Evolutionary conservation across 2,797 vertebrate genomes (phyloP).

Genomic region (Gouania willdenowi): DNA sequence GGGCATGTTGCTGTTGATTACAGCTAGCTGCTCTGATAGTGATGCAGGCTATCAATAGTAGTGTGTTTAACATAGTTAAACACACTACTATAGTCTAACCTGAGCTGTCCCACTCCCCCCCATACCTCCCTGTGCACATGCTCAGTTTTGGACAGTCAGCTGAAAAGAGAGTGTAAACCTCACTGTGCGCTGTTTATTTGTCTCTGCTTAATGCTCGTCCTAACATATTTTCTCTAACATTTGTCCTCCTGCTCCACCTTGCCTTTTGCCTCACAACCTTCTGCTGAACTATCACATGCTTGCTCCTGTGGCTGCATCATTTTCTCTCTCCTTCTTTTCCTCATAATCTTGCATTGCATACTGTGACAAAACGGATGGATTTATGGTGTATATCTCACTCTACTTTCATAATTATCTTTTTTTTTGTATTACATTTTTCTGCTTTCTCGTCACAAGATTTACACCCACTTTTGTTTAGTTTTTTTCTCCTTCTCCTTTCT

Average conservation of each 20-base stretch:
- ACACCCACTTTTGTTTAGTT: constrained; percentile 8
- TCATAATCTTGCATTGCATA: constrained; percentile 7
- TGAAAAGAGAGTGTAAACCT: constrained; percentile 64
- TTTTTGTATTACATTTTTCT: constrained; percentile 11
- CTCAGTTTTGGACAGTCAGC: constrained; percentile 67
- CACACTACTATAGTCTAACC: constrained; percentile 36
- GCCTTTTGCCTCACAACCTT: constrained; percentile 24
- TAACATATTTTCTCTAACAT: constrained; percentile 46
- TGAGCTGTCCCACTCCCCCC: constrained; percentile 50
- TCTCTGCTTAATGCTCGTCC: constrained; percentile 62
- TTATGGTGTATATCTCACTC: constrained; percentile 33
- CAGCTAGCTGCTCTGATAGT: constrained; percentile 17
- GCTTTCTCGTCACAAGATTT: constrained; percentile 14
- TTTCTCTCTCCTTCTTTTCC: background rate
- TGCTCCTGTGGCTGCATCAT: constrained; percentile 31
- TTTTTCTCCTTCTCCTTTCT: constrained; percentile 19
- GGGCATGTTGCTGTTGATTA: constrained; percentile 26
- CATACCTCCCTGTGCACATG: constrained; percentile 24
- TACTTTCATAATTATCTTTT: constrained; percentile 24
- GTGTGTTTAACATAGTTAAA: constrained; percentile 12
- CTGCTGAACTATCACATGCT: constrained; percentile 22
- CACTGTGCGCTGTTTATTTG: constrained; percentile 72
- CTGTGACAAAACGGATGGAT: constrained; percentile 41
- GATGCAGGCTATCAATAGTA: constrained; percentile 32
- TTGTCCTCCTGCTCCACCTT: constrained; percentile 35